These are phyloP conservation scores for Phymorhynchus buccinoides DNA, from an alignment of 1,140 invertebrate genomes.

Conservation along the genomic window DNA sequence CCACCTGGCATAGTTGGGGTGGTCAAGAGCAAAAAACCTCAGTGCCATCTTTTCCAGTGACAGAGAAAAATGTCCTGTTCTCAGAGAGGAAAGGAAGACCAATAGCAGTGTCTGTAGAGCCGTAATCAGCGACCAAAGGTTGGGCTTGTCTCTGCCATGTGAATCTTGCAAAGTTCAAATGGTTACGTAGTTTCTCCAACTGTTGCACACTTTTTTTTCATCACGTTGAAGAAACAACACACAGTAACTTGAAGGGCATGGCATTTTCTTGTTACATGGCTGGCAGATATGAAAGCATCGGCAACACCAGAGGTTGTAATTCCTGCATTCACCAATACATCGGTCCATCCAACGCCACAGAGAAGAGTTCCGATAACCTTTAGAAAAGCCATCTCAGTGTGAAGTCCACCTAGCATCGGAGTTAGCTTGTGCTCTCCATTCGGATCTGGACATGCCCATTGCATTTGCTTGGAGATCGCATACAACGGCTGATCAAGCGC, in stretches of 20 bases:
- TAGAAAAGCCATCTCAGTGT: too few relatives aligned
- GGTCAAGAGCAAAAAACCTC: too few relatives aligned
- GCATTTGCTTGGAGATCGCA: constrained; percentile 55
- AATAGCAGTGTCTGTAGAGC: constrained; percentile 6
- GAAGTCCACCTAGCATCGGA: too few relatives aligned
- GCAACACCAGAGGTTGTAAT: too few relatives aligned
- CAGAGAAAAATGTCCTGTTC: constrained; percentile 14
- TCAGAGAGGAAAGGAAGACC: too few relatives aligned
- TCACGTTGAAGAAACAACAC: not conserved
- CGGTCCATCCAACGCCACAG: too few relatives aligned
- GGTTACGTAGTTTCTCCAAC: not conserved
- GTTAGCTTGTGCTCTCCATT: constrained; percentile 44
- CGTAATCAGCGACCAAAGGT: constrained; percentile 30
- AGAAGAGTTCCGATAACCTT: too few relatives aligned
- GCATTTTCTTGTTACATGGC: too few relatives aligned
- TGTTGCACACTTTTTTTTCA: not conserved
- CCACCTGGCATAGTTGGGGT: too few relatives aligned
- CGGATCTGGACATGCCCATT: constrained; percentile 48
- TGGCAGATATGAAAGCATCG: too few relatives aligned
- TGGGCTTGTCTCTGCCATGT: not conserved
- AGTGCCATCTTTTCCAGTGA: constrained; percentile 26
- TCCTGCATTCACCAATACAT: too few relatives aligned
- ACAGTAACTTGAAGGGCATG: too few relatives aligned
- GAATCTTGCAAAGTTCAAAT: constrained; percentile 17
- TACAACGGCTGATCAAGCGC: constrained; percentile 53